phyloP scores from a whole-genome alignment of 1,140 invertebrate genomes.

The Drosophila tani region DNA sequence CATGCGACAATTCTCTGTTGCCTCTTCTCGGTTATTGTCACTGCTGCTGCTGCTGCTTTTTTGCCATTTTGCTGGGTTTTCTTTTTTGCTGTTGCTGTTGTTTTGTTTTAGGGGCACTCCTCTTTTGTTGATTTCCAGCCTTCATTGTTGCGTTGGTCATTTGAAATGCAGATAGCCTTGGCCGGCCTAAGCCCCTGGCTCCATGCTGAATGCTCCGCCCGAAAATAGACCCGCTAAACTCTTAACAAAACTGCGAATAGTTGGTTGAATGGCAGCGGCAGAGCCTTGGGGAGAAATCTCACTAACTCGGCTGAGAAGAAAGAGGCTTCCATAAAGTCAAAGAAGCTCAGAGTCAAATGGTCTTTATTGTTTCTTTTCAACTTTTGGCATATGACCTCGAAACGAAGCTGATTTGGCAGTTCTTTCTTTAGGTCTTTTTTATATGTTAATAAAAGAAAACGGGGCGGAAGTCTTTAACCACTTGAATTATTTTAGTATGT shows the following conservation, averaged over 20 bases:
- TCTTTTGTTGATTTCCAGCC: slow-evolving; percentile 67
- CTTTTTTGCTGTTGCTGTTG: slow-evolving; percentile 14
- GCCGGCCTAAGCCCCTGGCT: slow-evolving; percentile 37
- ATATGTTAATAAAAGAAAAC: slow-evolving; percentile 16
- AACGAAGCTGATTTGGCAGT: slow-evolving; percentile 41
- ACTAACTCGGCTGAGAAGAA: slow-evolving; percentile 18
- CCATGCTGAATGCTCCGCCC: slow-evolving; percentile 37
- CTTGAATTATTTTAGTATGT: too few relatives aligned
- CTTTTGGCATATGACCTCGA: slow-evolving; percentile 31
- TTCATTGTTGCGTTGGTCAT: slow-evolving; percentile 77
- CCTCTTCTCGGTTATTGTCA: slow-evolving; percentile 30
- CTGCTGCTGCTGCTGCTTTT: slow-evolving; percentile 30
- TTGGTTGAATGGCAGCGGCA: slow-evolving; percentile 28
- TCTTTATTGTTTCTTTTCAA: slow-evolving; percentile 21
- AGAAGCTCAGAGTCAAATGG: slow-evolving; percentile 30
- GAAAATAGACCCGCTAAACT: slow-evolving; percentile 48
- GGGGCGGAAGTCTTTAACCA: slow-evolving; percentile 24
- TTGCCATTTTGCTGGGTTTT: slow-evolving; percentile 13
- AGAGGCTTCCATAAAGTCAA: slow-evolving; percentile 7
- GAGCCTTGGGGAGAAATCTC: slow-evolving; percentile 37
- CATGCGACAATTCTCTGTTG: slow-evolving; percentile 48
- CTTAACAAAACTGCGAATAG: slow-evolving; percentile 49
- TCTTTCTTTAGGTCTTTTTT: slow-evolving; percentile 1
- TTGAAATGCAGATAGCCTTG: slow-evolving; percentile 78
- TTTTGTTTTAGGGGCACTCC: slow-evolving; percentile 65